These are phyloP conservation scores for Ditylenchus dipsaci DNA, from an alignment of 1,140 invertebrate genomes.

Conservation along the genomic window DNA sequence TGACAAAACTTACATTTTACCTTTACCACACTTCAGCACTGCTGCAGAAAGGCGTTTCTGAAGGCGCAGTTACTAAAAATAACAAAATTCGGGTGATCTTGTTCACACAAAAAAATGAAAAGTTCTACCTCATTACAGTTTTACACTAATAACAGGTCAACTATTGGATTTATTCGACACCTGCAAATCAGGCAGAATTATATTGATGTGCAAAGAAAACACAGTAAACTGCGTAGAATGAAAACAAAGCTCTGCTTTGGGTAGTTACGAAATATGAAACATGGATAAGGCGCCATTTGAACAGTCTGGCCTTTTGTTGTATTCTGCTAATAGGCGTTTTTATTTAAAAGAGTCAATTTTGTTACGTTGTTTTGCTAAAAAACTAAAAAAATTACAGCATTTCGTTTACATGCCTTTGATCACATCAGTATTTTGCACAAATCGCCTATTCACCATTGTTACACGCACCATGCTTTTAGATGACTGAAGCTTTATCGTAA, in stretches of 20 bases:
- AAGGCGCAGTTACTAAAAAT: conserved; percentile 64
- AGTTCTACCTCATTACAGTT: background rate
- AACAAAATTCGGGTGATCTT: background rate
- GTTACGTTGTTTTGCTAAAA: background rate
- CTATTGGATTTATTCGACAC: background rate
- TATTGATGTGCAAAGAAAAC: background rate
- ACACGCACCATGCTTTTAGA: no score
- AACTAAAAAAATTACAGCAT: no score
- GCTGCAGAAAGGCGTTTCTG: conserved; percentile 97
- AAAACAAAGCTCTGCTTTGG: background rate
- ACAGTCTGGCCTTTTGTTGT: background rate
- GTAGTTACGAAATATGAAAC: background rate
- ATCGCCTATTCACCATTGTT: no score
- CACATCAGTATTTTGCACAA: no score
- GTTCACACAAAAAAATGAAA: background rate
- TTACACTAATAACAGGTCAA: background rate
- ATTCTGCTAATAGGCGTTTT: background rate
- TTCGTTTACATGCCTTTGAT: no score
- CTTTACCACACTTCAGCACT: conserved; percentile 96
- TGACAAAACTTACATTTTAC: no score
- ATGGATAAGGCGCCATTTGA: background rate
- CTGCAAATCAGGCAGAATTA: background rate
- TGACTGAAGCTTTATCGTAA: no score
- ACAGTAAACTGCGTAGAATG: background rate
- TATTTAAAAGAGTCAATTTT: background rate